These are phyloP conservation scores for Microchrysa polita DNA, from an alignment of 2,888 invertebrate species.

Conservation along the genomic window DNA sequence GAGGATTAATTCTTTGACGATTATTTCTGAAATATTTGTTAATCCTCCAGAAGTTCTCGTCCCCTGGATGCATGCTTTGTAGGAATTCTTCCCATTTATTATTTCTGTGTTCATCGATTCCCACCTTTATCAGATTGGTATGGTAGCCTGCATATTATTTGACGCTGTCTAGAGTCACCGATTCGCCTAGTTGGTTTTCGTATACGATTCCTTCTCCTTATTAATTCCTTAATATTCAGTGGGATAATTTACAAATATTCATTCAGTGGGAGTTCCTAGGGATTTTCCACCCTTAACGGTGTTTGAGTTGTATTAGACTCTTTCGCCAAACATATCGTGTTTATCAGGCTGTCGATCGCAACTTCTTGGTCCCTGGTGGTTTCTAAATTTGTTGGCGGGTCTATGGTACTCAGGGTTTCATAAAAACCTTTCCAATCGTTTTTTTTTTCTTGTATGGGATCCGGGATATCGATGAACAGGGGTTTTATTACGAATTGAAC, in stretches of 20 bases:
- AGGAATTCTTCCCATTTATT: too few species aligned
- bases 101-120: too few species aligned
- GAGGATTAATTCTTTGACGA: too few species aligned
- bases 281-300: not conserved
- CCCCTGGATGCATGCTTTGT: too few species aligned
- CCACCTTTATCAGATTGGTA: too few species aligned
- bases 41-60: too few species aligned
- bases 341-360: not conserved
- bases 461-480: not conserved
- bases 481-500: not conserved
- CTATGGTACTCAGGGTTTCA: not conserved
- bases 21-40: too few species aligned
- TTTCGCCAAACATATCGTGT: not conserved
- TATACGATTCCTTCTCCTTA: not conserved
- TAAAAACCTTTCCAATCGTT: not conserved
- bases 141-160: too few species aligned
- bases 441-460: not conserved
- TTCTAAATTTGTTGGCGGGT: not conserved
- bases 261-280: not conserved
- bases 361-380: not conserved
- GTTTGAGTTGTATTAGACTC: not conserved
- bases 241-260: too few species aligned
- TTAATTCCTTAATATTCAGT: not conserved
- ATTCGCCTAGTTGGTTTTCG: not conserved
- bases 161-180: too few species aligned